phyloP scores from a whole-genome alignment of 2,113 vertebrate species.

The Coptodon rendalli region DNA sequence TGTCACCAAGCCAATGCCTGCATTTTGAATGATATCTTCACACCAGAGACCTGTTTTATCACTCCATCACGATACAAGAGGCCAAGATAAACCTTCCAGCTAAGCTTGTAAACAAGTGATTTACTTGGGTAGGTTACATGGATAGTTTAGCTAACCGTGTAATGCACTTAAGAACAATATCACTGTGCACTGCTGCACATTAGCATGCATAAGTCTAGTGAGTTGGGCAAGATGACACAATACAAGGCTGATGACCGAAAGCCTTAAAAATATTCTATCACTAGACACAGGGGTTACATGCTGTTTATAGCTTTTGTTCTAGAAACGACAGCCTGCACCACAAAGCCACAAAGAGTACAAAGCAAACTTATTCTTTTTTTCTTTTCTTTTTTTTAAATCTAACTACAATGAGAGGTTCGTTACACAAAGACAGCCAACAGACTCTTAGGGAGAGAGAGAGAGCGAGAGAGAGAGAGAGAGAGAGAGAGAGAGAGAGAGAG shows the following conservation, averaged over 20 bases:
- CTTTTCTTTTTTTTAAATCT: rapidly evolving
- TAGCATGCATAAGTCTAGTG: conserved; percentile 1
- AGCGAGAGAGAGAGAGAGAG: neutral
- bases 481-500: neutral
- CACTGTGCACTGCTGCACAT: neutral
- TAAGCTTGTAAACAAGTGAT: neutral
- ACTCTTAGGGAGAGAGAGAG: neutral
- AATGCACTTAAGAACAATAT: neutral
- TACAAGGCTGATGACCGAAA: neutral
- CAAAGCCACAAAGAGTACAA: neutral
- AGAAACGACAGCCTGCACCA: neutral
- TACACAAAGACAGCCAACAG: neutral
- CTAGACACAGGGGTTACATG: neutral
- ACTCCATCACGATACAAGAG: neutral
- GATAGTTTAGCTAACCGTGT: neutral
- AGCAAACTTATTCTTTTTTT: neutral
- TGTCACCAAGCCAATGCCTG: neutral
- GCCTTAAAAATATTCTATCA: neutral
- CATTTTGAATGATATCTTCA: neutral
- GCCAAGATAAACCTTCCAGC: neutral
- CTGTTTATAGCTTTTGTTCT: neutral
- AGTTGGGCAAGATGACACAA: neutral
- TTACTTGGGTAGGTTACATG: neutral
- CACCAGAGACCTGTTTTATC: neutral
- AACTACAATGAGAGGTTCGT: neutral